A percentile compares a stretch with the other conserved stretches of the same genome.
Conservation (phyloP, 2,888 invertebrate genomes). For the Tetragonisca angustula region DNA sequence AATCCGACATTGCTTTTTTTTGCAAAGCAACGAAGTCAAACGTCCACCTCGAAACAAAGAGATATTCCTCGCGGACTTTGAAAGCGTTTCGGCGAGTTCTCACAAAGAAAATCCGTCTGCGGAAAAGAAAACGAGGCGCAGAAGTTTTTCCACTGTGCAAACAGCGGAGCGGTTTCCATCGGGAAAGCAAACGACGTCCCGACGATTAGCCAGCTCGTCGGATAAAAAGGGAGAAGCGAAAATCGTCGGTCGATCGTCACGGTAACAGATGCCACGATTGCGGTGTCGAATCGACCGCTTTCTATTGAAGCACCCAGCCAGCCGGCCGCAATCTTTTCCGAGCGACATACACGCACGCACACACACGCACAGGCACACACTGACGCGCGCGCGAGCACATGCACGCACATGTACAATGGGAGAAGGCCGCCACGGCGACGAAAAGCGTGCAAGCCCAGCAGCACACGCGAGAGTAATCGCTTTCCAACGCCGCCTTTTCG, state of each 20-base stretch:
- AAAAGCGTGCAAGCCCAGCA: conserved; percentile 40
- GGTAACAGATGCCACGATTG: conserved; percentile 60
- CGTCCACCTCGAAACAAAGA: background rate
- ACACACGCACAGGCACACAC: background rate
- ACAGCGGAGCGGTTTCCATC: conserved; percentile 26
- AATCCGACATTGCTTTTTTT: no score
- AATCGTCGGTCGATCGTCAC: conserved; percentile 58
- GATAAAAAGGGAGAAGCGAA: conserved; percentile 56
- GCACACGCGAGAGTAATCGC: conserved; percentile 30
- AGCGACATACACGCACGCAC: conserved; percentile 1
- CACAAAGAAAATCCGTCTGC: background rate
- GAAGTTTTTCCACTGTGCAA: background rate
- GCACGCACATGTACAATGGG: conserved; percentile 25
- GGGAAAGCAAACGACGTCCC: conserved; percentile 52
- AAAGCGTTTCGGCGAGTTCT: background rate
- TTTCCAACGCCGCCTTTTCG: conserved; percentile 9
- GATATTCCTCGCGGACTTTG: background rate
- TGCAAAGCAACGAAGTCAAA: background rate
- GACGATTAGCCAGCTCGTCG: conserved; percentile 55
- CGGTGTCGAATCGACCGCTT: conserved; percentile 57
- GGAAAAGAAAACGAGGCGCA: background rate
- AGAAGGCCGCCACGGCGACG: conserved; percentile 22
- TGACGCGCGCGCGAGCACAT: background rate
- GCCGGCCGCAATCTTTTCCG: conserved; percentile 56
- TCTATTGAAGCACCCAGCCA: conserved; percentile 50